Evolutionary conservation across 2,888 invertebrate species (phyloP), one percentile per base, ranked within the genome.

Genomic region (Campopleginae sp.): DNA sequence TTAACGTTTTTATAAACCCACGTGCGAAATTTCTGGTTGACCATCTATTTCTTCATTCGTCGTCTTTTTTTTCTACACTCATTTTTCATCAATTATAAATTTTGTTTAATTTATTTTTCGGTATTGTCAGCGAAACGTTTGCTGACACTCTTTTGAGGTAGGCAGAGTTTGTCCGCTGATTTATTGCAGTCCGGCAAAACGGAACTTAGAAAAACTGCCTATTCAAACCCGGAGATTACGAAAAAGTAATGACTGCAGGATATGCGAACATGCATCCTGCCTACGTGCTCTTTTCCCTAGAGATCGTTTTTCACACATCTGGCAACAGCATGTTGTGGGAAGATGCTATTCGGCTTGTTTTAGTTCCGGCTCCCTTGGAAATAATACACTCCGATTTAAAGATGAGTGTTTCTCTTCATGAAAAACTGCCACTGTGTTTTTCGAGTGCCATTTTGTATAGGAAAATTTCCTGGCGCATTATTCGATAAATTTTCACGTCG

Each of bases 351-450:
- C 63, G 54, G 8, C 63, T 38, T n/a, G 72, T 66, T 14, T 33
- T 27, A 76, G 88, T 88, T 88, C 86, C 86, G 87, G 87, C 80
- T 86, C 85, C 85, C 72, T 77, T 38, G 70, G 44, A 54, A 68
- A 76, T 76, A 38, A 51, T 72, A 61, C n/a, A 42, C 42, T 2
- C 48, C 14, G 19, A 68, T 33, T 76, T 6, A 0, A 2, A 71
- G 1, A 46, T 23, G 12, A 6, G 3, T 5, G 17, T 14, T 42
- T 38, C 54, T 31, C 27, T 19, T 19, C 6, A 61, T 42, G n/a
- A 27, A 19, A 61, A 61, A 61, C 27, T n/a, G 10, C 42, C 44
- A 46, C 27, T 46, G 14, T 31, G 31, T 23, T 48, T 46, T 8
- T 48, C 14, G 12, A n/a, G 19, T 10, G 0, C 2, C 8, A 4